Percentiles rank a stretch among this genome's conserved stretches.
Evolutionary conservation across 2,797 vertebrate species (phyloP).

Genomic region (Lepus townsendii): DNA sequence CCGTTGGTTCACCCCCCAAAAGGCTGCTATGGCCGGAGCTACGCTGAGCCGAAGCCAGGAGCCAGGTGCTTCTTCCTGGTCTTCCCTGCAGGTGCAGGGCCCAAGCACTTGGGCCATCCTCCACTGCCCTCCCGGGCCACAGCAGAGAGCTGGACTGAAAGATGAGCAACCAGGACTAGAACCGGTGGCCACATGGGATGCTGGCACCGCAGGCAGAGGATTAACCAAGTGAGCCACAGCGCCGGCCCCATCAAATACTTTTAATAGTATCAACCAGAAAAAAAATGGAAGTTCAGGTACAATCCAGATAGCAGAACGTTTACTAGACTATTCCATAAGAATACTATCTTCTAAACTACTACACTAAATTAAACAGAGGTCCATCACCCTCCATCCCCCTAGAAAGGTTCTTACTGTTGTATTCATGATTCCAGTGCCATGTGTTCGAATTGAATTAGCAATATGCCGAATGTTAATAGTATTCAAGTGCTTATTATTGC

Average conservation of each 20-base stretch:
- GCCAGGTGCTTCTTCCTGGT: no score
- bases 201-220: no score
- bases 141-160: no score
- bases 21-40: no score
- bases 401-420: constrained; percentile 93
- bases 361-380: not conserved
- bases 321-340: constrained; percentile 18
- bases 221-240: not conserved
- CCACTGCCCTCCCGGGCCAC: no score
- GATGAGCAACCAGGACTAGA: no score
- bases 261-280: not conserved
- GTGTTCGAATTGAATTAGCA: constrained; percentile 98
- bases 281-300: constrained; percentile 37
- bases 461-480: constrained; percentile 99
- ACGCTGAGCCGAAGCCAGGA: no score
- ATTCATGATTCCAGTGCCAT: constrained; percentile 99
- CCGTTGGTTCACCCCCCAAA: not conserved
- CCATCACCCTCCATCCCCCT: not conserved
- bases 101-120: no score
- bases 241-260: constrained; percentile 6
- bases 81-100: no score
- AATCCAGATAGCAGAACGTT: not conserved
- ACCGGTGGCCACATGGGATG: no score
- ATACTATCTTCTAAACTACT: constrained; percentile 48
- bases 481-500: constrained; percentile 99